phyloP scores from a whole-genome alignment of 2,797 vertebrate genomes.

The Enteromius argenteus region DNA sequence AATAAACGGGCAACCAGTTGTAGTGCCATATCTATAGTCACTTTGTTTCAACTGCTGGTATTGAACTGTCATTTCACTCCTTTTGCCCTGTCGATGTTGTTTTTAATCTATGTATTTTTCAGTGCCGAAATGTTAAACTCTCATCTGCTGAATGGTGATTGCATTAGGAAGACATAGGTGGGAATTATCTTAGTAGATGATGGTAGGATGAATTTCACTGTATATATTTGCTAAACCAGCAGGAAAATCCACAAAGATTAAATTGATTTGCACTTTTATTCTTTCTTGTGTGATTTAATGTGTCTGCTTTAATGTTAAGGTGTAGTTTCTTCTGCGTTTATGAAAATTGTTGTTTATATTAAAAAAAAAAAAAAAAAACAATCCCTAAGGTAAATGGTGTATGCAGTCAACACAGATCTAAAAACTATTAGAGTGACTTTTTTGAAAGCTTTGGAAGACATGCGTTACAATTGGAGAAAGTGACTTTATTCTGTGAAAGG shows the following conservation, averaged over 20 bases:
- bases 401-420: background rate
- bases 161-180: constrained; percentile 56
- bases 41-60: constrained; percentile 65
- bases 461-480: background rate
- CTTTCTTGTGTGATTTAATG: constrained; percentile 24
- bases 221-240: constrained; percentile 79
- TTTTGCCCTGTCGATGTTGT: constrained; percentile 61
- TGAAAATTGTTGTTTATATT: background rate
- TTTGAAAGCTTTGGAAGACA: background rate
- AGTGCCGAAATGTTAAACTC: constrained; percentile 63
- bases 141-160: constrained; percentile 52
- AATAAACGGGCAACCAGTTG: constrained; percentile 31
- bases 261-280: constrained; percentile 84
- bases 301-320: constrained; percentile 33
- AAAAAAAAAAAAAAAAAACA: background rate
- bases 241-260: constrained; percentile 75
- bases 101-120: constrained; percentile 78
- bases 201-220: constrained; percentile 78
- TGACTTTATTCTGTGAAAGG: background rate
- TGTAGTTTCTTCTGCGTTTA: background rate
- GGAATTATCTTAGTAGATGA: constrained; percentile 64
- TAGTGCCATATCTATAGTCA: constrained; percentile 73
- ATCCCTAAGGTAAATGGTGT: background rate
- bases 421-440: background rate
- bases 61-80: constrained; percentile 54